Evolutionary conservation across 2,113 vertebrate genomes (phyloP).

Genomic region (Tupaia tana): DNA sequence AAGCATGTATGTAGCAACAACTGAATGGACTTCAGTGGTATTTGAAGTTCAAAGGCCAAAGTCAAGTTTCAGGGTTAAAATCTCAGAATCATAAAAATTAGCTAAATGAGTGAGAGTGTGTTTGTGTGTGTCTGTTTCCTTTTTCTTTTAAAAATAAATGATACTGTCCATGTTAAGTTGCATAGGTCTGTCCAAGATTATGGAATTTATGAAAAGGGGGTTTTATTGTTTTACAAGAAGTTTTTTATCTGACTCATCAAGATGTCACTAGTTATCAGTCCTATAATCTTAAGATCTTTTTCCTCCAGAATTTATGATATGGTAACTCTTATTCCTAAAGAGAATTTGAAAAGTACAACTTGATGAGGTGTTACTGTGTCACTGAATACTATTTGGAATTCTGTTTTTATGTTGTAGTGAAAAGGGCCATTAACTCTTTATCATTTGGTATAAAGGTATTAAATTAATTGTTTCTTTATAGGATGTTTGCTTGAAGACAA

Average conservation of each 20-base stretch:
- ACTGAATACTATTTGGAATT: conserved; percentile 17
- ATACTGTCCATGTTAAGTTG: neutral
- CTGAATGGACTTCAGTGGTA: neutral
- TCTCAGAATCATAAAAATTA: neutral
- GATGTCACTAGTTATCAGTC: conserved; percentile 38
- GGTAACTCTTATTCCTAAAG: conserved; percentile 49
- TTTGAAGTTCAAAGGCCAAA: neutral
- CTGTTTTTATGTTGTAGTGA: neutral
- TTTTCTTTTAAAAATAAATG: conserved; percentile 23
- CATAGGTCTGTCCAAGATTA: neutral
- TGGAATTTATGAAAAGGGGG: conserved; percentile 45
- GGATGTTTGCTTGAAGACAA: neutral
- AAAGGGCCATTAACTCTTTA: conserved; percentile 52
- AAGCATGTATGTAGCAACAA: neutral
- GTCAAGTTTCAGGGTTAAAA: neutral
- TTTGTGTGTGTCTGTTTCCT: neutral
- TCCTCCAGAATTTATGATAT: neutral
- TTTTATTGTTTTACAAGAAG: conserved; percentile 65
- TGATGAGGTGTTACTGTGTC: neutral
- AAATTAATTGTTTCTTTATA: conserved; percentile 5
- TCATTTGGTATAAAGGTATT: conserved; percentile 62
- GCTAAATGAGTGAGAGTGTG: neutral
- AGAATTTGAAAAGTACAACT: conserved; percentile 3
- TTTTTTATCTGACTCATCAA: conserved; percentile 28
- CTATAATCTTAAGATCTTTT: neutral